Evolutionary conservation across 2,797 vertebrate species (phyloP).

Genomic region (Acipenser transmontanus): DNA sequence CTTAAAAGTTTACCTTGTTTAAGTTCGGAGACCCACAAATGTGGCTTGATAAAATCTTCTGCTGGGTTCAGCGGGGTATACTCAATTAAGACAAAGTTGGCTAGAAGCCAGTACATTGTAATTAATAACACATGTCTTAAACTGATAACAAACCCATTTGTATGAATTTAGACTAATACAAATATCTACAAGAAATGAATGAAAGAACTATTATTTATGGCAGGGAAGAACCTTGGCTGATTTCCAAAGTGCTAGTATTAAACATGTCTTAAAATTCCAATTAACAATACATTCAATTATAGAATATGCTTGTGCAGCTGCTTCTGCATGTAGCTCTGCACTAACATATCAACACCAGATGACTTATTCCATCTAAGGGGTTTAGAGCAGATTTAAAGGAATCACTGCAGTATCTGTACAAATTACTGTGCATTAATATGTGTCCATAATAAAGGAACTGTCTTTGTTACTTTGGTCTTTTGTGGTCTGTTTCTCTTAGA

Average conservation of each 20-base stretch:
- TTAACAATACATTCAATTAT: conserved; percentile 37
- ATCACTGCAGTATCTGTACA: too few species aligned
- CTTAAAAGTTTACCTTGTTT: neutral
- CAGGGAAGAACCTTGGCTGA: conserved; percentile 29
- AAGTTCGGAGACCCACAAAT: conserved; percentile 2
- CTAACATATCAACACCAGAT: conserved; percentile 8
- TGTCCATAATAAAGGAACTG: too few species aligned
- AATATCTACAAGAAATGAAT: conserved; percentile 56
- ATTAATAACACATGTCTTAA: conserved; percentile 69
- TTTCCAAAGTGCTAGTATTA: conserved; percentile 32
- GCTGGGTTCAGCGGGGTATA: neutral
- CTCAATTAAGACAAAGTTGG: conserved; percentile 35
- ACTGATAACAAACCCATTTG: conserved; percentile 59
- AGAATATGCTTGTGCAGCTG: conserved; percentile 31
- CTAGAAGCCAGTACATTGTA: conserved; percentile 33
- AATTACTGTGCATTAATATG: too few species aligned
- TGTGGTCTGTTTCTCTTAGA: too few species aligned
- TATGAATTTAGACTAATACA: conserved; percentile 56
- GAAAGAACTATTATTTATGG: conserved; percentile 44
- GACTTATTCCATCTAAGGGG: conserved; percentile 3
- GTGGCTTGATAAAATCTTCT: conserved; percentile 4
- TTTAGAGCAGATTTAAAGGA: too few species aligned
- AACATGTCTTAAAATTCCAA: conserved; percentile 42
- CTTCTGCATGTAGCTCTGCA: conserved; percentile 20
- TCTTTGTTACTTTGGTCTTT: too few species aligned